Evolutionary conservation across 2,888 invertebrate genomes (phyloP).

Genomic region (Rhorus exstirpatorius): DNA sequence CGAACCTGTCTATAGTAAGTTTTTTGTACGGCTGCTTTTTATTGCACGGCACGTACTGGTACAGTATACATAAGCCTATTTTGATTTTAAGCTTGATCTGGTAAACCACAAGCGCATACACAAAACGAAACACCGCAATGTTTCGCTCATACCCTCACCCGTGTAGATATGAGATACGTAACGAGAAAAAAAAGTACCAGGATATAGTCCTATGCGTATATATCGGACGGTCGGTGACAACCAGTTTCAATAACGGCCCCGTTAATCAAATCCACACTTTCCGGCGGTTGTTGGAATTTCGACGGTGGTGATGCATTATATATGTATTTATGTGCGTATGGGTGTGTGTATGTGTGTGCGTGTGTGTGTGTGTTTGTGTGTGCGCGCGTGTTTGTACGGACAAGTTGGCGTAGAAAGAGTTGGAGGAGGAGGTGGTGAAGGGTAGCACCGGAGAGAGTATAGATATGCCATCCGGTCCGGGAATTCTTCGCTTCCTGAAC

Average conservation of each 20-base stretch:
- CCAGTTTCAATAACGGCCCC: slow-evolving; percentile 80
- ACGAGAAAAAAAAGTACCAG: slow-evolving; percentile 4
- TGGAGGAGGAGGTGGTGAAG: slow-evolving; percentile 13
- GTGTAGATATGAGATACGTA: background rate
- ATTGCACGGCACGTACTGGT: no score
- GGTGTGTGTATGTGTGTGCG: background rate
- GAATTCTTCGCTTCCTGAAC: slow-evolving; percentile 58
- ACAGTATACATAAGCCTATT: no score
- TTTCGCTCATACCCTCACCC: background rate
- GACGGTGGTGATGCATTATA: slow-evolving; percentile 44
- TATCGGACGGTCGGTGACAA: slow-evolving; percentile 73
- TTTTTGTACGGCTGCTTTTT: no score
- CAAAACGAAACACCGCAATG: slow-evolving; percentile 13
- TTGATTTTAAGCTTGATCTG: background rate
- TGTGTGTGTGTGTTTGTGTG: background rate
- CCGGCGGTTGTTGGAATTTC: slow-evolving; percentile 63
- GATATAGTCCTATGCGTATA: background rate
- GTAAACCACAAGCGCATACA: slow-evolving; percentile 15
- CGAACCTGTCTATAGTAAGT: no score
- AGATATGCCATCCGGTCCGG: slow-evolving; percentile 70
- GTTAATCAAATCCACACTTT: slow-evolving; percentile 80
- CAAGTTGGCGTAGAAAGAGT: slow-evolving; percentile 25
- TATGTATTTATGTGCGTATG: slow-evolving; percentile 9
- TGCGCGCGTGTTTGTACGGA: background rate
- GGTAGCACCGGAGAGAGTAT: slow-evolving; percentile 47